Conservation (phyloP, 2,888 invertebrate species). For the Salticus scenicus region DNA sequence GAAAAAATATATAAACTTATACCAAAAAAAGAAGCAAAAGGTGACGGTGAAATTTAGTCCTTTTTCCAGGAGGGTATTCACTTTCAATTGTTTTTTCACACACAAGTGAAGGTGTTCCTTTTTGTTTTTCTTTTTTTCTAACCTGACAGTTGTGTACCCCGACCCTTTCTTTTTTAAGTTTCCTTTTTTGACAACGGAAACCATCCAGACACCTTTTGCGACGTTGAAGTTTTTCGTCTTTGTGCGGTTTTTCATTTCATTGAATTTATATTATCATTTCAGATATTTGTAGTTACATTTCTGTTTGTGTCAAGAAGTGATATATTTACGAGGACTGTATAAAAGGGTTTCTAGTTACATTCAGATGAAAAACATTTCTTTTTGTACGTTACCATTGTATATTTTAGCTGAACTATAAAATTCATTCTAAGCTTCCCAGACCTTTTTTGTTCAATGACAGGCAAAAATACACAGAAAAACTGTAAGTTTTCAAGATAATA, state of each 20-base stretch:
- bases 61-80: conserved; percentile 39
- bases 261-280: too few relatives aligned
- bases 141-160: not conserved
- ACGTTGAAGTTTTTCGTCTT: not conserved
- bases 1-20: conserved; percentile 16
- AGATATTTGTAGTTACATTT: too few relatives aligned
- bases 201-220: conserved; percentile 30
- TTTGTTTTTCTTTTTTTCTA: not conserved
- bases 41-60: conserved; percentile 33
- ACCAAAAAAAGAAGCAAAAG: conserved; percentile 2
- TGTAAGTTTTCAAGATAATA: too few relatives aligned
- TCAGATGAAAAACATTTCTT: too few relatives aligned
- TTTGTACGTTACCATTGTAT: too few relatives aligned
- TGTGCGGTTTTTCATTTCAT: not conserved
- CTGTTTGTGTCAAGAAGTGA: too few relatives aligned
- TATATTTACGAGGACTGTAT: too few relatives aligned
- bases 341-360: too few relatives aligned
- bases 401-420: too few relatives aligned
- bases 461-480: too few relatives aligned
- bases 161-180: conserved; percentile 16
- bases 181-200: conserved; percentile 42
- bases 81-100: conserved; percentile 38
- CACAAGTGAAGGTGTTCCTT: not conserved
- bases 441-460: too few relatives aligned
- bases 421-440: too few relatives aligned